A percentile compares a stretch with the other conserved stretches of the same genome.
Conservation (phyloP, 2,888 invertebrate species). For the Dexiosoma caninum region DNA sequence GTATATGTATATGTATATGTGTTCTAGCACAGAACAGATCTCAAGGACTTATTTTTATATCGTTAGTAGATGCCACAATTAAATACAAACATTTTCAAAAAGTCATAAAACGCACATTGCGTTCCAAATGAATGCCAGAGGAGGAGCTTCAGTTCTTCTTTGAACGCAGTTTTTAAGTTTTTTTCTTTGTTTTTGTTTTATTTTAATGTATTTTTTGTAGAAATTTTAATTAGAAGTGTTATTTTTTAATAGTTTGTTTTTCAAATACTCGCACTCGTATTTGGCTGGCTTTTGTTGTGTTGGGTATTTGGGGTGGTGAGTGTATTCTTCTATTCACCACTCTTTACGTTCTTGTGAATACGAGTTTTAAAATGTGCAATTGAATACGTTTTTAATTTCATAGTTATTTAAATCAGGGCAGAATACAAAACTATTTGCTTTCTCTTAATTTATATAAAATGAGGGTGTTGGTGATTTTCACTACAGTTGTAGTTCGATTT, state of each 20-base stretch:
- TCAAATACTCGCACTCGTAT: not conserved
- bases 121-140: constrained; percentile 40
- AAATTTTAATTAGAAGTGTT: constrained; percentile 57
- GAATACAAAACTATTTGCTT: too few relatives aligned
- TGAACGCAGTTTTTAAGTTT: constrained; percentile 13
- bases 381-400: constrained; percentile 52
- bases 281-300: too few relatives aligned
- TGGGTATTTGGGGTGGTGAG: too few relatives aligned
- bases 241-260: constrained; percentile 42
- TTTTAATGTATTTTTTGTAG: constrained; percentile 17
- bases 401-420: constrained; percentile 48
- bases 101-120: constrained; percentile 62
- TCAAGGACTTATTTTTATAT: constrained; percentile 5
- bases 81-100: constrained; percentile 18
- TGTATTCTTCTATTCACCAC: not conserved
- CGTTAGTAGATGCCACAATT: constrained; percentile 16
- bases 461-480: not conserved
- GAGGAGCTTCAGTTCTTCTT: constrained; percentile 1
- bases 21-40: not conserved
- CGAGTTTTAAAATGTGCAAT: constrained; percentile 44
- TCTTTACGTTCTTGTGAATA: constrained; percentile 23
- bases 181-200: not conserved
- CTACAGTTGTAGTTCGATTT: not conserved
- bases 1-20: too few relatives aligned
- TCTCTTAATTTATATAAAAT: constrained; percentile 9